A percentile compares a stretch with the other conserved stretches of the same genome.
These are phyloP conservation scores for Kobus ellipsiprymnus DNA, from an alignment of 2,113 vertebrate genomes.

Conservation along the genomic window DNA sequence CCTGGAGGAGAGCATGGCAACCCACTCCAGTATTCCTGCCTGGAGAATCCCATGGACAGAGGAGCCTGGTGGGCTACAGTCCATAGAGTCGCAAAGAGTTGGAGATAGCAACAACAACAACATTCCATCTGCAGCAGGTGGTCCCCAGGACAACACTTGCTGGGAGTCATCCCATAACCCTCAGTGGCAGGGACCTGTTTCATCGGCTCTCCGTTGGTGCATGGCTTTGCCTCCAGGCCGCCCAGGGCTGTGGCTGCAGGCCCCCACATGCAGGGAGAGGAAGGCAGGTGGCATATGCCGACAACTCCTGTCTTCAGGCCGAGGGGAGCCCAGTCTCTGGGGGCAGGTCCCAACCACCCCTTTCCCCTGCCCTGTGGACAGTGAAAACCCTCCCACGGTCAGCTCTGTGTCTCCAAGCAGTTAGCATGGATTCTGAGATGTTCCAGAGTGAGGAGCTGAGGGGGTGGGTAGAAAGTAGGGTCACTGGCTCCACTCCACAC, in stretches of 20 bases:
- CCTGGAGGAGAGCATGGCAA: background rate
- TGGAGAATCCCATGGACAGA: background rate
- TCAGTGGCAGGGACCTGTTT: background rate
- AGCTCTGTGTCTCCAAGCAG: background rate
- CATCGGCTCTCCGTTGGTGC: accelerated
- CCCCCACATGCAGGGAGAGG: background rate
- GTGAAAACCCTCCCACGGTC: background rate
- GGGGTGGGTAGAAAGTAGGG: background rate
- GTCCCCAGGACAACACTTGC: accelerated
- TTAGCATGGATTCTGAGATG: accelerated
- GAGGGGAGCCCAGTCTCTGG: too few species aligned
- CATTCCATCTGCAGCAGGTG: background rate
- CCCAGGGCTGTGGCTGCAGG: background rate
- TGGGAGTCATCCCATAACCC: accelerated
- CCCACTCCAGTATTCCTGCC: background rate
- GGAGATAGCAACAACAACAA: background rate
- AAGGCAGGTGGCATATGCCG: too few species aligned
- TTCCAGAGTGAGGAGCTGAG: background rate
- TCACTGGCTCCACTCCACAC: background rate
- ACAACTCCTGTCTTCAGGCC: background rate
- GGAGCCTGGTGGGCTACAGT: background rate
- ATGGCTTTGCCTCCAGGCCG: background rate
- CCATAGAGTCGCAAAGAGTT: background rate
- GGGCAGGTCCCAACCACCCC: background rate
- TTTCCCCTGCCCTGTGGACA: background rate